Evolutionary conservation across 2,888 invertebrate genomes (phyloP), one percentile per base, ranked within the genome.

Genomic region (Reticulitermes lucifugus): DNA sequence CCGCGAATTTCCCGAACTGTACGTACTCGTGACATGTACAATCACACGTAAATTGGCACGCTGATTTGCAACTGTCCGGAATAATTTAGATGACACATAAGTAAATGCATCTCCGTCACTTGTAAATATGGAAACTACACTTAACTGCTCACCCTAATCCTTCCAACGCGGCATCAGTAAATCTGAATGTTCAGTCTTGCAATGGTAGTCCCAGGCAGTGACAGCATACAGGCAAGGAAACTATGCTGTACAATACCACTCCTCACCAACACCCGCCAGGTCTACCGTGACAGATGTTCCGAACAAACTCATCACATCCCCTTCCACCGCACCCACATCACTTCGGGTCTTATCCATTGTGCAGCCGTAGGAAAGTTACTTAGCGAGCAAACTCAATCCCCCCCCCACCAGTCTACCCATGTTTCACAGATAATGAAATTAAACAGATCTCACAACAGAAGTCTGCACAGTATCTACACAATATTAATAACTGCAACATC

Each of bases 281-380:
- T 29, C 25, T 12, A 10, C 51, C 46, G 12, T 46, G 35, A 10
- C 80, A 82, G 82, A 65, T 82, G 82, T 82, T 65, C 82, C 22
- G 82, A 46, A 46, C 82, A 82, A 82, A 82, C 79, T 35, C 9
- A 73, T 2, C 71, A 6, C 29, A 9, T 7, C 71, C 71, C 29
- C 25, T 71, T 10, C 35, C 71, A 25, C 71, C 21, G 21, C 41
- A 73, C 73, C 41, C 41, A 73, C 35, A 73, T 73, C 29, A 29
- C 35, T 73, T 14, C 35, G 9, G 65, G 25, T 73, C 29, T 73
- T 73, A 73, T 73, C 73, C 73, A 75, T n/a, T 75, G 35, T 43
- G 9, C 18, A 2, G n/a, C 41, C 4, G 75, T 41, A 21, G 43
- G 22, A 25, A 25, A 77, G n/a, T n/a, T 35, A 43, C 22, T 22